Base-by-base conservation (phyloP, 2,888 invertebrate genomes). In the Chromoteleia sp. region DNA sequence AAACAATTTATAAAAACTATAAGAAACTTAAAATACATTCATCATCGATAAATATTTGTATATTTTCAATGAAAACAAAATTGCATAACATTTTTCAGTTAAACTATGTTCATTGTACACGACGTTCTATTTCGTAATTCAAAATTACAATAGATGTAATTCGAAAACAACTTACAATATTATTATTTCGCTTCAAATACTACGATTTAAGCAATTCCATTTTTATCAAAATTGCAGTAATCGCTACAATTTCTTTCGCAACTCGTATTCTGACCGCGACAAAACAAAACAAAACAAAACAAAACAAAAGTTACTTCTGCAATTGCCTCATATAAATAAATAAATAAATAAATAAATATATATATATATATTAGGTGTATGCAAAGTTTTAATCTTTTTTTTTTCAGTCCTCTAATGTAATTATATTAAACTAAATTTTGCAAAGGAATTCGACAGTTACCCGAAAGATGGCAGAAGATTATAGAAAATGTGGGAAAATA, bases 161-260 rank as follows among this genome's bases (percentile, higher is more conserved):
- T 36, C 17, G 6, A 56, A 56, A 56, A 52, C 36, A 17, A 36
- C 19, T 3, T n/a, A 15, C 36, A 36, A 36, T 19, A 36, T n/a
- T 17, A 36, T 50, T 25, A 21, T 52, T 52, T 41, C 41, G 2
- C 48, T 8, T 36, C 21, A 21, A 39, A 21, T 12, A 39, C 6
- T 21, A 56, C 39, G 36, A 56, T 39, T 54, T 12, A 2, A 33
- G 2, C 17, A 10, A 54, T 54, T 56, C 19, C 10, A 56, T 56
- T 56, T 56, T 56, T 56, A 30, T 30, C 54, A 19, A 36, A 56
- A 19, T 14, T 36, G 36, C 17, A 56, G 36, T 17, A n/a, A 19
- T 56, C 54, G 36, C 36, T 36, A 25, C 36, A 36, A 36, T 56
- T 36, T n/a, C 14, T 56, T 56, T 15, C 54, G 54, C 54, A 56